Conservation (phyloP, 2,113 vertebrate species). For the Empidonax alnorum region DNA sequence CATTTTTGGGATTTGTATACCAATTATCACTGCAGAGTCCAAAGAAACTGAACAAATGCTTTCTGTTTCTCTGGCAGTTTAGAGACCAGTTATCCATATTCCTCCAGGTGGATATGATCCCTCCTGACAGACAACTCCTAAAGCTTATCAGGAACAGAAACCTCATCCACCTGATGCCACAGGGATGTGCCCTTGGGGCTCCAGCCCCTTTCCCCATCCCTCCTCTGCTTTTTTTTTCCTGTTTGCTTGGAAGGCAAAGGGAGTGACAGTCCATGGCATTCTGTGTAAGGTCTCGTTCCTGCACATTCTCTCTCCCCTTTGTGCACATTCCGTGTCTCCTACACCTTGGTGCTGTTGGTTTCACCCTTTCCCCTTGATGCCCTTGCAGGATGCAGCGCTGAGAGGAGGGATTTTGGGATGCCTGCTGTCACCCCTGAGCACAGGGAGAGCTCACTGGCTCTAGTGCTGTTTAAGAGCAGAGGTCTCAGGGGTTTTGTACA, state of each 20-base stretch:
- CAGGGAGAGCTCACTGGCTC: not conserved
- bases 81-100: not conserved
- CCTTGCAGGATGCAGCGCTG: rapidly evolving
- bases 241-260: not conserved
- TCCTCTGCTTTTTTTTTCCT: not conserved
- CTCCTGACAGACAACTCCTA: not conserved
- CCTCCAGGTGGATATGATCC: not conserved
- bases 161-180: rapidly evolving
- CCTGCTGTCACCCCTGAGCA: not conserved
- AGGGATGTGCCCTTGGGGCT: not conserved
- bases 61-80: not conserved
- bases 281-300: rapidly evolving
- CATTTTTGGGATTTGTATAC: not conserved
- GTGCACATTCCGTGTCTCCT: not conserved
- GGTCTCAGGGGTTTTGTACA: not conserved
- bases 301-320: rapidly evolving
- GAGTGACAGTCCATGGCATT: not conserved
- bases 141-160: not conserved
- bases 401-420: not conserved
- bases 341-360: not conserved
- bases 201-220: rapidly evolving
- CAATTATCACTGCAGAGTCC: not conserved
- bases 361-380: not conserved
- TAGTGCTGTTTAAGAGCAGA: not conserved
- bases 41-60: not conserved